phyloP scores from a whole-genome alignment of 2,888 invertebrate species.

The Agonum fuliginosum region DNA sequence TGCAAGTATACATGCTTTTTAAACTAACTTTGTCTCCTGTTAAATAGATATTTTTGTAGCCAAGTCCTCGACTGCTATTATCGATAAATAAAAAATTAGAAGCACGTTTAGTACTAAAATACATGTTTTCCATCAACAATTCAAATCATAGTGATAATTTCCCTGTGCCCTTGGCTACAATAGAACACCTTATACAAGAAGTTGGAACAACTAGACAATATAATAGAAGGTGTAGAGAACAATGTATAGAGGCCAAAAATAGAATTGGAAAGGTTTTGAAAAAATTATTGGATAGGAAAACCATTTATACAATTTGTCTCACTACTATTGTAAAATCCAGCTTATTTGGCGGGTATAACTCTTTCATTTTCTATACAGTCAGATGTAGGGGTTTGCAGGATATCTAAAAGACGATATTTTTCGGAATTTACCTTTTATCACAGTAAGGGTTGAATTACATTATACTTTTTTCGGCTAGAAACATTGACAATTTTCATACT shows the following conservation, averaged over 20 bases:
- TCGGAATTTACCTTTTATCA: too few relatives aligned
- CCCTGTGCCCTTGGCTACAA: constrained; percentile 65
- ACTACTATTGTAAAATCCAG: constrained; percentile 64
- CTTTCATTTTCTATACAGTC: not conserved
- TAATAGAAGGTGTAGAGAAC: constrained; percentile 64
- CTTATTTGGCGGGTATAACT: constrained; percentile 64
- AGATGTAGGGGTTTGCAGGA: too few relatives aligned
- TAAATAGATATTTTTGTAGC: constrained; percentile 66
- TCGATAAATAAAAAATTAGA: constrained; percentile 68
- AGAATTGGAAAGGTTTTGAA: not conserved
- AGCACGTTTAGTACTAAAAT: constrained; percentile 70
- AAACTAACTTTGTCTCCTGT: not conserved
- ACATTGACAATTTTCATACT: too few relatives aligned
- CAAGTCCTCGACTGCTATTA: constrained; percentile 72
- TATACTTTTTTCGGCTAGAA: too few relatives aligned
- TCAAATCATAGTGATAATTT: constrained; percentile 72
- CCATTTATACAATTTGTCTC: constrained; percentile 20
- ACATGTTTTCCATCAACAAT: constrained; percentile 73
- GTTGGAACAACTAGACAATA: constrained; percentile 61
- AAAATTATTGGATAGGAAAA: constrained; percentile 33
- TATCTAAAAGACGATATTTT: too few relatives aligned
- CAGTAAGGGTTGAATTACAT: too few relatives aligned
- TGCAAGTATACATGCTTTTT: constrained; percentile 30
- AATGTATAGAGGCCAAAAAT: constrained; percentile 20
- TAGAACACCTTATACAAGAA: constrained; percentile 63